Evolutionary conservation across 2,113 vertebrate genomes (phyloP).

Genomic region (Calyptomena viridis): DNA sequence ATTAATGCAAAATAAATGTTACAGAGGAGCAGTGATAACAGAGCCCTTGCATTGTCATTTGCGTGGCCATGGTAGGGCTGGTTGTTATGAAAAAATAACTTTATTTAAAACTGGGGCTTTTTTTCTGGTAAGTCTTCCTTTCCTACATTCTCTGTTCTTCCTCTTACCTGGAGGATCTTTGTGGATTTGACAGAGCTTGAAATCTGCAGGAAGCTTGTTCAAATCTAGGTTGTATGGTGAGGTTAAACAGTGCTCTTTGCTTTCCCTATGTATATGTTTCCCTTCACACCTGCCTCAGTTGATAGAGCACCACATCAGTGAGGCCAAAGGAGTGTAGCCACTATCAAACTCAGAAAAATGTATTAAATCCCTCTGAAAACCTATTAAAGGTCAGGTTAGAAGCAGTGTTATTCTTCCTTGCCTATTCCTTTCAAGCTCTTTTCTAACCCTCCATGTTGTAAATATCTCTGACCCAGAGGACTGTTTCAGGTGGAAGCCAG

Average conservation of each 20-base stretch:
- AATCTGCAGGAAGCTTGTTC: not conserved
- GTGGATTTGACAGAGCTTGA: not conserved
- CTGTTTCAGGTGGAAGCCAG: not conserved
- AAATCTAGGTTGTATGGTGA: not conserved
- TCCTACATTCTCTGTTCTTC: not conserved
- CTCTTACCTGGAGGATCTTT: not conserved
- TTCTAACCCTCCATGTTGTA: not conserved
- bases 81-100: not conserved
- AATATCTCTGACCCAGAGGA: slow-evolving; percentile 27
- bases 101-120: not conserved
- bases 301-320: not conserved
- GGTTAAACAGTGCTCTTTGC: not conserved
- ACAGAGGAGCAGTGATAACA: not conserved
- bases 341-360: not conserved
- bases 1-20: not conserved
- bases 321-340: not conserved
- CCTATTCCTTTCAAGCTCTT: not conserved
- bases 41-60: not conserved
- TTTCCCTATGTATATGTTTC: not conserved
- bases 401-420: not conserved
- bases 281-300: not conserved
- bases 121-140: not conserved
- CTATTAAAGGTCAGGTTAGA: slow-evolving; percentile 13
- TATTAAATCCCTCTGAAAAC: slow-evolving; percentile 6
- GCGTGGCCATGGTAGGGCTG: not conserved